phyloP scores from a whole-genome alignment of 2,797 vertebrate genomes.

The Halcyon leucocephala region DNA sequence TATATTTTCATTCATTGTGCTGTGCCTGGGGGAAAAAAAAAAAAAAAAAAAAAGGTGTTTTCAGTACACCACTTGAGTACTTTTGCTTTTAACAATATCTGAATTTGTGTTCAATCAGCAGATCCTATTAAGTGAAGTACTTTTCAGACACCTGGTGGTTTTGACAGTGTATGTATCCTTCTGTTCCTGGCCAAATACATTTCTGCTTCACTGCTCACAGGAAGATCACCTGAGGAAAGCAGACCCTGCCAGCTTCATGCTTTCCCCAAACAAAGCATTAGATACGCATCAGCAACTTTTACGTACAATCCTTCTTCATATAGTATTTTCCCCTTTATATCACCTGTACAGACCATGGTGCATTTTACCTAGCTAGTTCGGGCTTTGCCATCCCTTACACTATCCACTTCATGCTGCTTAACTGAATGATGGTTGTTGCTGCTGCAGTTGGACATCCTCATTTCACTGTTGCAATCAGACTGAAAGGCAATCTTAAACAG shows the following conservation, averaged over 20 bases:
- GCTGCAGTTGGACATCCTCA: neutral
- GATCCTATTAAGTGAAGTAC: neutral
- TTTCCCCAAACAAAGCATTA: neutral
- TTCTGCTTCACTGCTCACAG: neutral
- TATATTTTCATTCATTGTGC: neutral
- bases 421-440: neutral
- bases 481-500: neutral
- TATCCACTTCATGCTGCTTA: neutral
- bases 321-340: neutral
- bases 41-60: neutral
- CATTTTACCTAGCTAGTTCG: neutral
- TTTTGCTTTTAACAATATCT: neutral
- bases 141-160: neutral
- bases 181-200: neutral
- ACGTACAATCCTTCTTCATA: neutral
- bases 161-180: neutral
- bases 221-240: constrained; percentile 24
- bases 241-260: neutral
- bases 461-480: neutral
- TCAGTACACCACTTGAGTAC: neutral
- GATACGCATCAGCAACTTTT: neutral
- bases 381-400: neutral
- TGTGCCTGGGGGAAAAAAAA: neutral
- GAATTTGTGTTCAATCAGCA: neutral
- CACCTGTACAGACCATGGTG: neutral